A percentile compares a stretch with the other conserved stretches of the same genome.
phyloP scores from a whole-genome alignment of 2,113 vertebrate genomes.

The Chinchilla lanigera region DNA sequence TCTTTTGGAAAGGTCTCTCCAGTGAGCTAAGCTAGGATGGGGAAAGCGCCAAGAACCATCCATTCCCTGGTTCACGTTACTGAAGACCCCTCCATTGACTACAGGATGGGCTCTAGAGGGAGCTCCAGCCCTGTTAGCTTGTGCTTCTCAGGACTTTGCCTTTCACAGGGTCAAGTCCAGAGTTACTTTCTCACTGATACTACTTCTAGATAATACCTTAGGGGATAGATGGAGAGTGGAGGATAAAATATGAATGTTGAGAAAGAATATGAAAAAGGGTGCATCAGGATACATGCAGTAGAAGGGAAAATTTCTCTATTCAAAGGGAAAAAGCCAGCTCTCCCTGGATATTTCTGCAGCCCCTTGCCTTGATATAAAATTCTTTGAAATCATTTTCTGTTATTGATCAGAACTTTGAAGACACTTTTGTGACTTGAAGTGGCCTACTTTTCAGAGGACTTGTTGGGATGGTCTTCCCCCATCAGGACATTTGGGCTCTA shows the following conservation, averaged over 20 bases:
- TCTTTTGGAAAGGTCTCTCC: not conserved
- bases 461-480: not conserved
- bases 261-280: slow-evolving; percentile 1
- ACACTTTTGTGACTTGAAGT: not conserved
- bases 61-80: not conserved
- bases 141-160: slow-evolving; percentile 17
- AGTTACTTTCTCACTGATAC: not conserved
- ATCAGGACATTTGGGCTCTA: not conserved
- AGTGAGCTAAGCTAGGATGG: not conserved
- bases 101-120: slow-evolving; percentile 73
- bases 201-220: not conserved
- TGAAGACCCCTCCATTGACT: slow-evolving; percentile 30
- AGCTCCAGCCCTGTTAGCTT: slow-evolving; percentile 63
- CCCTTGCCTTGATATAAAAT: not conserved
- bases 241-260: slow-evolving; percentile 3
- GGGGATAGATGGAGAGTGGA: not conserved
- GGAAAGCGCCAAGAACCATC: not conserved
- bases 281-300: not conserved
- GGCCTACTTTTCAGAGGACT: not conserved
- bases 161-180: slow-evolving; percentile 31
- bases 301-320: not conserved
- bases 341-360: not conserved
- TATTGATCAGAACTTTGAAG: not conserved
- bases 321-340: not conserved
- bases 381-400: slow-evolving; percentile 19